Evolutionary conservation across 2,888 invertebrate species (phyloP), one percentile per base, ranked within the genome.

Genomic region (Axea sp.): DNA sequence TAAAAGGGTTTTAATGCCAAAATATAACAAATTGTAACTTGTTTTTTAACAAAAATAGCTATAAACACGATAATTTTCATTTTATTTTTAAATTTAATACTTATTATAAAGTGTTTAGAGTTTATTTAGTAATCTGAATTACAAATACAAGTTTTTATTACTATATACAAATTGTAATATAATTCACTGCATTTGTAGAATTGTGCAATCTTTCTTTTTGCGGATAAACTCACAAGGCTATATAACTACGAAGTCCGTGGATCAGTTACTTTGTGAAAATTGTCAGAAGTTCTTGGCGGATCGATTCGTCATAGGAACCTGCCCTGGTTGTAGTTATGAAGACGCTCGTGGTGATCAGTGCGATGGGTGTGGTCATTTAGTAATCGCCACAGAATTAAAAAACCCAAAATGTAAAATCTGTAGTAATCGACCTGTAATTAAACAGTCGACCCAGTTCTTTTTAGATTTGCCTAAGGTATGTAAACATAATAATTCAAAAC

Each of bases 341-440:
- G 95, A 95, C 85, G 99, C 99, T 0, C 91, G 99, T 30, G 99
- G 99, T 1, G 99, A 99, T 89, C 99, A 99, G 88, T 99, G 99
- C 86, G 99, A 99, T 88, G 94, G 94, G 77, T 99, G 99, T 84
- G 96, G 98, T 1, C 96, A 97, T 85, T 90, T 99, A 5, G 94
- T 99, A 55, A 99, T 98, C 87, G 97, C 99, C 0, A 91, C 92
- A 0, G 98, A 99, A 68, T 89, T 99, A 17, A 90, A 93, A 67
- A 90, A 92, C 65, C 96, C 98, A 0, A 90, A 94, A 5, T 99
- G 98, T 87, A 98, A 98, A 88, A 89, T 94, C 1, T 99, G 99
- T 87, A 82, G 62, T 19, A 89, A 88, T 19, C 89, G 90, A 0
- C 96, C 97, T 0, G 89, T 92, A 0, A 82, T 95, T 19, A 91